phyloP scores from a whole-genome alignment of 2,888 invertebrate species.

The Ashinkailepas kermadecensis region DNA sequence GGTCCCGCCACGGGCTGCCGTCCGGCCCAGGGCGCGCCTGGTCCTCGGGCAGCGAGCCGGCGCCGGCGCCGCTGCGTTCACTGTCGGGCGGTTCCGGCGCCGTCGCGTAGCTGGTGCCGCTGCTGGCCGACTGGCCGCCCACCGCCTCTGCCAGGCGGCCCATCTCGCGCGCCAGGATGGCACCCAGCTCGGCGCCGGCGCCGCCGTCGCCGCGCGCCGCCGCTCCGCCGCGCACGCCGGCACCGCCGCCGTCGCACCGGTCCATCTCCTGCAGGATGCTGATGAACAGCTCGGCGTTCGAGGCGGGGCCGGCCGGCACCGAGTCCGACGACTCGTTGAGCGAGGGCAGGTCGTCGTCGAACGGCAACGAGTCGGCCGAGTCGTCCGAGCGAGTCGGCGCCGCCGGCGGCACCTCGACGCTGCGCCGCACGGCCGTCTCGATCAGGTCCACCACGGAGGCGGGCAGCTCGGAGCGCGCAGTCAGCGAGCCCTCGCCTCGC shows the following conservation, averaged over 20 bases:
- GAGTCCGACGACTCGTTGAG: background rate
- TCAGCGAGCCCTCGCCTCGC: background rate
- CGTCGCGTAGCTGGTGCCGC: background rate
- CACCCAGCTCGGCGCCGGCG: constrained; percentile 1
- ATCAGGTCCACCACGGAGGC: constrained; percentile 8
- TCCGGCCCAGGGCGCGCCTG: background rate
- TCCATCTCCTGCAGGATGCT: constrained; percentile 21
- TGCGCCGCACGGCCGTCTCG: constrained; percentile 12
- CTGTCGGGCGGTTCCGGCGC: background rate
- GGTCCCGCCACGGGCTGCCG: background rate
- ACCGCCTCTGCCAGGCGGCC: background rate
- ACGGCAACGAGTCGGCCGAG: constrained; percentile 10
- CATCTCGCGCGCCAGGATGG: constrained; percentile 17
- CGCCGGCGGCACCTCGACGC: background rate
- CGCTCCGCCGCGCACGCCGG: background rate
- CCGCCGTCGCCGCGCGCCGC: background rate
- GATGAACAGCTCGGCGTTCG: background rate
- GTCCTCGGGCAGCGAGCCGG: background rate
- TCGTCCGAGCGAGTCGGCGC: background rate
- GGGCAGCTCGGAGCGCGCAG: constrained; percentile 1
- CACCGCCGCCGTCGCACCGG: background rate
- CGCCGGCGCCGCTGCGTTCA: background rate
- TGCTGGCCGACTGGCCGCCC: background rate
- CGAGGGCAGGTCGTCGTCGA: constrained; percentile 12
- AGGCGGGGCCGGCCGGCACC: background rate